Base-by-base conservation (phyloP, 1,140 invertebrate genomes). In the Asobara japonica region DNA sequence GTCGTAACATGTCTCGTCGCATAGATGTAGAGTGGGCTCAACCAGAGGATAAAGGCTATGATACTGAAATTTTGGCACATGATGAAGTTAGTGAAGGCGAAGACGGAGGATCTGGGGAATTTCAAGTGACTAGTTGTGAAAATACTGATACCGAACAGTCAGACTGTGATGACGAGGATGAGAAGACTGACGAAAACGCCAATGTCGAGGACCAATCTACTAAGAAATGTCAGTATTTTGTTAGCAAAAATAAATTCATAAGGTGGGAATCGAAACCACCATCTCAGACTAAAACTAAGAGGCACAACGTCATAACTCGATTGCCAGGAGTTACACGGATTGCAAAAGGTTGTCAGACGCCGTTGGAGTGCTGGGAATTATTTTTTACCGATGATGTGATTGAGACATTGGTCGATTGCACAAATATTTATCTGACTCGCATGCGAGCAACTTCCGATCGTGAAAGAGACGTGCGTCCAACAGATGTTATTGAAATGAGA, bases 401-500 rank as follows among this genome's bases (percentile, higher is more conserved):
- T 11, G 48, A 72, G 38, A 74, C 65, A 62, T 75, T 79, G 45
- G 76, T 79, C 25, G 29, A 73, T 25, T 74, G 22, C 33, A 81
- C 78, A 29, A 80, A 80, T 73, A 69, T 75, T 20, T 56, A 80
- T 7, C 76, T 81, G 20, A 67, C 60, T 27, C 60, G 64, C 20
- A 68, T 78, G 11, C 41, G 74, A 56, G 18, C 70, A 45, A 73
- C 76, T 72, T 83, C 78, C 68, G 66, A 64, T 61, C 75, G 79
- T 30, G 75, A 81, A 31, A 77, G 73, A 74, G 79, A 83, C 56
- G 72, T 69, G 10, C 77, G 75, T 72, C 41, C 69, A 22, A 89
- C 84, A 48, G 83, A 77, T 72, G 69, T 81, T 31, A 69, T 71
- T 65, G 88, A 89, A 86, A 81, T 89, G 66, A 88, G 86, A 83